phyloP scores from a whole-genome alignment of 2,113 vertebrate genomes.

The Heterocephalus glaber region DNA sequence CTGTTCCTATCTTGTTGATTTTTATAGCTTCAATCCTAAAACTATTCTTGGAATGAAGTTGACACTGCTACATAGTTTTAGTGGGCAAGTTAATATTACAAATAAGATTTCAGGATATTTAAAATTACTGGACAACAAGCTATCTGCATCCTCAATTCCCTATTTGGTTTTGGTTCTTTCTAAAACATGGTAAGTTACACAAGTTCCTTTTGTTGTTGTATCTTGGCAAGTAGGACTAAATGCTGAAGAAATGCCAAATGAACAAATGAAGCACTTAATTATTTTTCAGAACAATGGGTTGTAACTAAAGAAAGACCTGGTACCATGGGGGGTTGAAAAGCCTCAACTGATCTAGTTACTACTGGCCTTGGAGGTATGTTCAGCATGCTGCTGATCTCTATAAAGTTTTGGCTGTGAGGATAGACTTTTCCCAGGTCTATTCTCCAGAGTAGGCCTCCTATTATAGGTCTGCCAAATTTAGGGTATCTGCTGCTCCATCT shows the following conservation, averaged over 20 bases:
- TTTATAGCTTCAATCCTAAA: neutral
- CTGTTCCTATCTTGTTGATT: neutral
- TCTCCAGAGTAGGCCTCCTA: neutral
- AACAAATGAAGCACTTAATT: neutral
- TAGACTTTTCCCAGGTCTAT: neutral
- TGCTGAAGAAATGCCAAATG: neutral
- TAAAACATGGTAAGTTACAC: neutral
- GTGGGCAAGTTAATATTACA: neutral
- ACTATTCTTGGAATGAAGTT: neutral
- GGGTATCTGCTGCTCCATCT: neutral
- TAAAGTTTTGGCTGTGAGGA: neutral
- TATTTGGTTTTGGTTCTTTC: neutral
- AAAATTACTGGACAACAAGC: neutral
- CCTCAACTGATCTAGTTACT: neutral
- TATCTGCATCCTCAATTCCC: neutral
- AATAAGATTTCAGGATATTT: slow-evolving; percentile 15
- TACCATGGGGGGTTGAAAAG: neutral
- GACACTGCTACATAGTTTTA: neutral
- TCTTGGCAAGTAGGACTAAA: slow-evolving; percentile 4
- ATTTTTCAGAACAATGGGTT: neutral
- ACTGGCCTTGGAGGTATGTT: neutral
- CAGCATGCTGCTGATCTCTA: neutral
- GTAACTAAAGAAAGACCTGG: neutral
- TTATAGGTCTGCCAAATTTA: neutral
- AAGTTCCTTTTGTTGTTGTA: neutral